Percentiles rank a stretch among this genome's conserved stretches.
phyloP scores from a whole-genome alignment of 2,888 invertebrate genomes.

The Machimus atricapillus region DNA sequence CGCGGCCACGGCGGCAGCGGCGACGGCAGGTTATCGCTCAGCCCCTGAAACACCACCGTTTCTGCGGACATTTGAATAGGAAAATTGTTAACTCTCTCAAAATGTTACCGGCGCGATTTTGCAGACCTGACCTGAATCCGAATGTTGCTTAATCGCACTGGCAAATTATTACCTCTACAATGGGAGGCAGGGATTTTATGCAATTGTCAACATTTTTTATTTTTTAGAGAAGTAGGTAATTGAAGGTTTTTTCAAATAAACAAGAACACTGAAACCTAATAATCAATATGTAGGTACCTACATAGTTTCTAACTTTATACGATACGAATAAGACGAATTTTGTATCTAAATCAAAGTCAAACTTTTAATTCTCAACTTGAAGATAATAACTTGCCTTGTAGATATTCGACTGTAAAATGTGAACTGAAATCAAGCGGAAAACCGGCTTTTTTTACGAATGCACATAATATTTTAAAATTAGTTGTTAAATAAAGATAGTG shows the following conservation, averaged over 20 bases:
- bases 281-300: no score
- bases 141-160: not conserved
- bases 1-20: not conserved
- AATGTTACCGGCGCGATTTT: not conserved
- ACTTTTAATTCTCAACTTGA: no score
- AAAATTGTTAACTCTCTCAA: not conserved
- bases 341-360: no score
- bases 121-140: not conserved
- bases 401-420: no score
- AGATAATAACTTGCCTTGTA: no score
- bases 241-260: not conserved
- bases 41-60: not conserved
- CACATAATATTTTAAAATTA: no score
- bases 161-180: not conserved
- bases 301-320: not conserved
- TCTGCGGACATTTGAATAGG: not conserved
- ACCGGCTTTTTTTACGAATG: no score
- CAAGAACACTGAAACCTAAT: not conserved
- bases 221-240: not conserved
- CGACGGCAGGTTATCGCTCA: not conserved
- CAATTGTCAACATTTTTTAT: conserved; percentile 3
- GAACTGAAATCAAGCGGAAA: no score
- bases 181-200: not conserved
- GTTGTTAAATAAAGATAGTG: no score
- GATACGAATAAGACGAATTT: not conserved